These are phyloP conservation scores for Tenodera sinensis DNA, from an alignment of 2,888 invertebrate genomes.

Conservation along the genomic window DNA sequence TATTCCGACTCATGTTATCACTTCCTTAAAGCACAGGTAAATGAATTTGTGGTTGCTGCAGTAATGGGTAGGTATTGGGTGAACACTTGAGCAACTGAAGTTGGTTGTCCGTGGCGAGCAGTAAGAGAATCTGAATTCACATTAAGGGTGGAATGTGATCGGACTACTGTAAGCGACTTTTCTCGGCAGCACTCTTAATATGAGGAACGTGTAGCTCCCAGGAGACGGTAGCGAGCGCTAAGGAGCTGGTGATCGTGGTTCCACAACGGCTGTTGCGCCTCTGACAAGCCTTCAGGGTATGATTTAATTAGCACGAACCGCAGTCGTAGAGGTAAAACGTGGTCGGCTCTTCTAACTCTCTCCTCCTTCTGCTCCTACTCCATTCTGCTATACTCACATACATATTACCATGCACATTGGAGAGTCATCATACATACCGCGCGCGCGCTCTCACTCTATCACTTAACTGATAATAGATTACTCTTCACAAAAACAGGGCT, in stretches of 20 bases:
- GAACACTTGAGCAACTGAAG: no score
- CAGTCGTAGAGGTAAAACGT: neutral
- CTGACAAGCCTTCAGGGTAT: conserved; percentile 15
- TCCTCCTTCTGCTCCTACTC: neutral
- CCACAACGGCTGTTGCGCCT: neutral
- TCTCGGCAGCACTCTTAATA: neutral
- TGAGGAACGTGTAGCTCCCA: neutral
- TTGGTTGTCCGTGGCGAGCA: no score
- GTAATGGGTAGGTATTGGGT: no score
- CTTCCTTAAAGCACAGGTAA: no score
- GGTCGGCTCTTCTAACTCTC: neutral
- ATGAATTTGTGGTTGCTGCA: no score
- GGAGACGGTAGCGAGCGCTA: neutral
- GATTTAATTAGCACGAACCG: conserved; percentile 22
- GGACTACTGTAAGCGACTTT: neutral
- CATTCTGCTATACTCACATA: no score
- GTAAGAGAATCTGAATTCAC: no score
- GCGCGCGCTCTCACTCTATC: neutral
- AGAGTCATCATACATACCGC: neutral
- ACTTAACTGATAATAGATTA: neutral
- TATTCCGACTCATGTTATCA: no score
- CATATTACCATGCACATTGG: neutral
- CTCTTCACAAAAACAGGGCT: neutral
- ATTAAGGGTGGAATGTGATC: no score
- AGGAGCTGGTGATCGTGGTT: neutral